These are phyloP conservation scores for Eudyptes chrysolophus DNA, from an alignment of 2,113 vertebrate species.

Conservation along the genomic window DNA sequence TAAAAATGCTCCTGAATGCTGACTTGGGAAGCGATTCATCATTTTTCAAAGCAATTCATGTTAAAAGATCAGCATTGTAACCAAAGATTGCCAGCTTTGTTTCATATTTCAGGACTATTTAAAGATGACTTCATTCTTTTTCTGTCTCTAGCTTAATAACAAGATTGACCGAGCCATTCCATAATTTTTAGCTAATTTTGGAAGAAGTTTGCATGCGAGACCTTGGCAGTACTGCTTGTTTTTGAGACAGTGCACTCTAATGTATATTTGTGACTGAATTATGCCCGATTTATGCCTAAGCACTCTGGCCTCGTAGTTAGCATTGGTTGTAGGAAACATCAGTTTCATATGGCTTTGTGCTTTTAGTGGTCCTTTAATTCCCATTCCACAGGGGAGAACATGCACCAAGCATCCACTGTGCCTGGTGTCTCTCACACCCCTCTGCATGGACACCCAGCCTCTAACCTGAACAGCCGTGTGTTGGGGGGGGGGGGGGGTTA, in stretches of 20 bases:
- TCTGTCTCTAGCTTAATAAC: not conserved
- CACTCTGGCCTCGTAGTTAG: not conserved
- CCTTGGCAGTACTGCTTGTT: not conserved
- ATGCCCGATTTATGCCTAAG: not conserved
- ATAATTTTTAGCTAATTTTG: not conserved
- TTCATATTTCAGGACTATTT: not conserved
- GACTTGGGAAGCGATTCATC: constrained; percentile 45
- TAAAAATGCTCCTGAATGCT: constrained; percentile 24
- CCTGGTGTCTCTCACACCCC: fast-evolving
- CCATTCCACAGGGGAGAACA: not conserved
- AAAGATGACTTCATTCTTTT: not conserved
- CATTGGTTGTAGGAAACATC: not conserved
- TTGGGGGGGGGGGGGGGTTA: not conserved
- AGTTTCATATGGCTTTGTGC: not conserved
- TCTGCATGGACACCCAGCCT: not conserved
- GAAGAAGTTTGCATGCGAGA: not conserved
- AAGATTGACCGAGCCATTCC: not conserved
- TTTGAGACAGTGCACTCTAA: not conserved
- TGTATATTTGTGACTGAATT: not conserved
- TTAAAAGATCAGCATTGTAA: constrained; percentile 2
- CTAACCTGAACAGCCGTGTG: not conserved
- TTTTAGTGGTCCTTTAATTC: not conserved
- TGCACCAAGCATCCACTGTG: not conserved
- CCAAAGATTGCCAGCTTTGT: not conserved
- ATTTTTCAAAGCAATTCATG: constrained; percentile 28